These are phyloP conservation scores for Lacerta agilis DNA, from an alignment of 2,797 vertebrate genomes.

Conservation along the genomic window DNA sequence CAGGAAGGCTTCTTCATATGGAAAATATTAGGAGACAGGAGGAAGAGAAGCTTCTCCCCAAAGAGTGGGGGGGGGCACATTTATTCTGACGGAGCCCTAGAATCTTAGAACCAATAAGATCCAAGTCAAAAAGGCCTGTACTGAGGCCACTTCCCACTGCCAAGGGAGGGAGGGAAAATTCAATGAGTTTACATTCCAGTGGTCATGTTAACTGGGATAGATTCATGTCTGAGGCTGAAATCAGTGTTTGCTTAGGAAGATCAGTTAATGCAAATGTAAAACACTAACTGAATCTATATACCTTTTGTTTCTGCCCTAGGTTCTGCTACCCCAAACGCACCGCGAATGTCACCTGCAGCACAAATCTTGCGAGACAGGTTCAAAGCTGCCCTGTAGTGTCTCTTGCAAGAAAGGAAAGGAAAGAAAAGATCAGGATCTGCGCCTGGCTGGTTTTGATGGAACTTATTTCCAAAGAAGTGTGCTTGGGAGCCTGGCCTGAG, in stretches of 20 bases:
- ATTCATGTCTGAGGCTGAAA: conserved; percentile 21
- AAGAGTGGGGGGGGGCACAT: not conserved
- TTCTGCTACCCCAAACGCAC: not conserved
- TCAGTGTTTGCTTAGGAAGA: conserved; percentile 9
- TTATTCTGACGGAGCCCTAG: not conserved
- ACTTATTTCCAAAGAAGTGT: not conserved
- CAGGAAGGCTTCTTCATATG: conserved; percentile 65
- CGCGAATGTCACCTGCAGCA: not conserved
- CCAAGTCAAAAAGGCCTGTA: not conserved
- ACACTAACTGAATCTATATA: not conserved
- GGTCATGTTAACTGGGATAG: not conserved
- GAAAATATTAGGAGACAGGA: conserved; percentile 62
- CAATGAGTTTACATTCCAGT: conserved; percentile 29
- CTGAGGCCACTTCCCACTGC: not conserved
- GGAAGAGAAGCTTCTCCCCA: conserved; percentile 45
- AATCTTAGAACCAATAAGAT: not conserved
- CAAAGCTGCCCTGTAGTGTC: not conserved
- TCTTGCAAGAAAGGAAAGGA: not conserved
- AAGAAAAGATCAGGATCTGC: not conserved
- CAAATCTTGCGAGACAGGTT: not conserved
- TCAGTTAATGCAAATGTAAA: not conserved
- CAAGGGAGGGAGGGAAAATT: not conserved
- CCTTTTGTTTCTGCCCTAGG: not conserved
- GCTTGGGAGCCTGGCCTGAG: not conserved
- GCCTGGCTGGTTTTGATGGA: not conserved